Evolutionary conservation across 2,113 vertebrate genomes (phyloP).

Genomic region (Lycaon pictus): DNA sequence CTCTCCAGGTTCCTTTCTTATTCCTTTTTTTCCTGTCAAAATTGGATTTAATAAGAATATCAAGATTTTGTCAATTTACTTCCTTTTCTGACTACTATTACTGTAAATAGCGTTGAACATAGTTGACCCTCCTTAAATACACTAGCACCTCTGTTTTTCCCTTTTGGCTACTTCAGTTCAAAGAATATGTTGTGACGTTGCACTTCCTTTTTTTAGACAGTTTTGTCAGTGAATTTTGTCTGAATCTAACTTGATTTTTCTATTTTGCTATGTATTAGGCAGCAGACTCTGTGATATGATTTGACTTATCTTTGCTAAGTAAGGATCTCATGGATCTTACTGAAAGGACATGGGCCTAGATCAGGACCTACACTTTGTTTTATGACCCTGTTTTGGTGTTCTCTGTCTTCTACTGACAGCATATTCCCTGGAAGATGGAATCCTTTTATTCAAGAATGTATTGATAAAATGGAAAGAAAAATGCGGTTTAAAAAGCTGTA

Average conservation of each 20-base stretch:
- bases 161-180: not conserved
- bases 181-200: not conserved
- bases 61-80: not conserved
- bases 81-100: not conserved
- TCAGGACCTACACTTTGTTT: not conserved
- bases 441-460: not conserved
- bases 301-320: not conserved
- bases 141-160: not conserved
- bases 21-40: not conserved
- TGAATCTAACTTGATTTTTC: not conserved
- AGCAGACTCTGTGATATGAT: not conserved
- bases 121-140: not conserved
- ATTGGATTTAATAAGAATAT: not conserved
- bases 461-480: constrained; percentile 2
- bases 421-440: not conserved
- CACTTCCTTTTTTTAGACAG: not conserved
- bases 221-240: not conserved
- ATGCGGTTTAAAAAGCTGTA: not conserved
- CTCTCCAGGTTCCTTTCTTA: not conserved
- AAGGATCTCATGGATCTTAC: constrained; percentile 12
- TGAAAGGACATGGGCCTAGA: not conserved
- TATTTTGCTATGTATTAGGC: not conserved
- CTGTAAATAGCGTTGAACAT: not conserved
- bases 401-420: not conserved
- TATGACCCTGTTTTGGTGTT: not conserved